Evolutionary conservation across 2,888 invertebrate genomes (phyloP).

Genomic region (Zhuqinia jingwanae): DNA sequence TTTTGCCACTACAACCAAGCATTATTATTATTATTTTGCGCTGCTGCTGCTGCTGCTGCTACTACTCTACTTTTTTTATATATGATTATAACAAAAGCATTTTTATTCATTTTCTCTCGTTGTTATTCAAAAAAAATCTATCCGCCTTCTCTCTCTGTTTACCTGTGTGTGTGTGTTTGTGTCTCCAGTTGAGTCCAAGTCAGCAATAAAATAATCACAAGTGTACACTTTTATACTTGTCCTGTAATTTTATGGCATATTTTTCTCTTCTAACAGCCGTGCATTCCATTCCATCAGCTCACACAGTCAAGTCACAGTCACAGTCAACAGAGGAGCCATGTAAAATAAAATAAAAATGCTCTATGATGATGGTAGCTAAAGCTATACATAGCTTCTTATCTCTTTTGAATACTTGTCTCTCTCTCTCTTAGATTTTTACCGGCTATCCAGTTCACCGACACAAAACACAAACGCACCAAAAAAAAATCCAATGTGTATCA

Average conservation of each 20-base stretch:
- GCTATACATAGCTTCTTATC: conserved; percentile 4
- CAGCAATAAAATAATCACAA: conserved; percentile 73
- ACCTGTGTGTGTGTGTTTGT: conserved; percentile 39
- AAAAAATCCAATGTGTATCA: conserved; percentile 36
- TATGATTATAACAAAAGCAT: conserved; percentile 39
- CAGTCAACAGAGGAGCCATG: no score
- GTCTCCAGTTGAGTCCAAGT: conserved; percentile 68
- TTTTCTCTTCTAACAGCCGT: conserved; percentile 46
- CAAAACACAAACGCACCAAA: conserved; percentile 25
- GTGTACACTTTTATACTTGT: conserved; percentile 71
- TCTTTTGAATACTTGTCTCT: neutral
- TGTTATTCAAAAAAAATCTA: conserved; percentile 27
- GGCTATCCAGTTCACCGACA: no score
- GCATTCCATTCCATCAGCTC: conserved; percentile 57
- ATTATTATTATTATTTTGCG: neutral
- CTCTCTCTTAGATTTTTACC: conserved; percentile 10
- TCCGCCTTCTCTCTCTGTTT: conserved; percentile 23
- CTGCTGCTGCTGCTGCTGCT: neutral
- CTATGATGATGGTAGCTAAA: conserved; percentile 16
- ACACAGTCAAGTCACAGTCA: no score
- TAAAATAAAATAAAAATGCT: no score
- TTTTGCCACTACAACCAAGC: neutral
- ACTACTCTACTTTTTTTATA: neutral
- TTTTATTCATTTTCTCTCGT: conserved; percentile 55
- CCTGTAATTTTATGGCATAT: conserved; percentile 70